Evolutionary conservation across 2,797 vertebrate genomes (phyloP), one percentile per base, ranked within the genome.

Genomic region (Xerus rutilus): DNA sequence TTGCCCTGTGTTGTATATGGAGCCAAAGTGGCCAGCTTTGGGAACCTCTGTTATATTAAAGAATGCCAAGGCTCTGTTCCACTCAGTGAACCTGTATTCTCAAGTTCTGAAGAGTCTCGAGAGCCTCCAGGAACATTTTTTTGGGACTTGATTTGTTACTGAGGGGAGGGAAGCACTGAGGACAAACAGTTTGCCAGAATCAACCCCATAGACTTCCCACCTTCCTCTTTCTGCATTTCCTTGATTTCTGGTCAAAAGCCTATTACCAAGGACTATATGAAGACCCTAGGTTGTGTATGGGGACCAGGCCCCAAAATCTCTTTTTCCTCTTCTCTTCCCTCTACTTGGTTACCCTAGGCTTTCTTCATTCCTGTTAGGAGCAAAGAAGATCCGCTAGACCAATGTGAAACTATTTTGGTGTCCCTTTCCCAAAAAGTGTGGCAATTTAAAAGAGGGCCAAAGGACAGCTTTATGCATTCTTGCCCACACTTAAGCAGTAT

Each of bases 381-480:
- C 20, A 92, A 88, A 92, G 59, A 43, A 83, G 35, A 74, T 82
- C 5, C 84, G 30, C 78, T 20, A 88, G 20, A 89, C 32, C 7
- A 86, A 49, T 39, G 18, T 73, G 30, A 81, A 95, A 84, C 45
- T 74, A 6, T 64, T 79, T 95, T 35, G 1, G 32, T 72, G 93
- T 87, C 49, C 6, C 14, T 83, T 95, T 69, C 12, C 43, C 20
- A 28, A 12, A 43, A 90, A 30, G 62, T 62, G 67, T 91, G 59
- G 25, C 43, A 92, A 65, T 94, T 89, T 84, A 84, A 86, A 87
- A 95, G 28, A 95, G 21, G 57, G 1, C 17, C 72, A n/a, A 35
- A 57, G 43, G 32, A 90, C 5, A 89, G 23, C n/a, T 92, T 89
- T 57, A 3, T 94, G n/a, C 21, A 90, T 79, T 78, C 25, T 65